A percentile compares a stretch with the other conserved stretches of the same genome.
Conservation (phyloP, 2,113 vertebrate species). For the Trinectes maculatus region DNA sequence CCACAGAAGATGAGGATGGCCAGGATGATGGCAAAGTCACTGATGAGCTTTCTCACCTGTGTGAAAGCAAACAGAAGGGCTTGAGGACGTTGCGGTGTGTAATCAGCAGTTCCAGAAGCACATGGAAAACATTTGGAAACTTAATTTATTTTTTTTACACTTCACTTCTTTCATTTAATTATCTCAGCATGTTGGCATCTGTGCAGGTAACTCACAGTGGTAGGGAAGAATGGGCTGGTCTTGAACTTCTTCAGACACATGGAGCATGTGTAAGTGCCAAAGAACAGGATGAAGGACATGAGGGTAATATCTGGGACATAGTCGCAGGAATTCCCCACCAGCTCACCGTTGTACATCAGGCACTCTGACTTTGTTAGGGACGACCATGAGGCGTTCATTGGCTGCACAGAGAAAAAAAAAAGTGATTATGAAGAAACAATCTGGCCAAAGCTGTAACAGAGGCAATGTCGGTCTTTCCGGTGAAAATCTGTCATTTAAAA, state of each 20-base stretch:
- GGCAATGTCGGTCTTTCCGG: too few species aligned
- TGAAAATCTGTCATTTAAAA: background rate
- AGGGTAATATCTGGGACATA: conserved; percentile 94
- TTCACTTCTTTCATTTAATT: background rate
- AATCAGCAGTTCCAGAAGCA: background rate
- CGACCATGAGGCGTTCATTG: conserved; percentile 86
- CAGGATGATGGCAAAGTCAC: conserved; percentile 98
- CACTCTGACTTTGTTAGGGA: conserved; percentile 88
- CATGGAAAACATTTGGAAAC: background rate
- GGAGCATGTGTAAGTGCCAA: conserved; percentile 97
- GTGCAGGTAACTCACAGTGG: conserved; percentile 85
- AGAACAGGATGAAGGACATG: conserved; percentile 97
- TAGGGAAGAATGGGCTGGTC: conserved; percentile 95
- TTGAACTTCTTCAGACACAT: conserved; percentile 99
- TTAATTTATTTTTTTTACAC: background rate
- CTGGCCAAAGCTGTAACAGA: too few species aligned
- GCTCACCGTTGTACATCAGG: conserved; percentile 85
- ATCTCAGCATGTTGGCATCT: background rate
- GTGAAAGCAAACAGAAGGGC: conserved; percentile 12
- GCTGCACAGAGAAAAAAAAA: conserved; percentile 16
- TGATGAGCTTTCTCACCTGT: conserved; percentile 97
- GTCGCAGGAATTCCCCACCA: conserved; percentile 88
- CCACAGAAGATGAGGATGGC: conserved; percentile 96
- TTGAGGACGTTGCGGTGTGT: too few species aligned
- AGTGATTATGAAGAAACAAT: too few species aligned